These are phyloP conservation scores for Julus scandinavius DNA, from an alignment of 2,888 invertebrate species.

Conservation along the genomic window DNA sequence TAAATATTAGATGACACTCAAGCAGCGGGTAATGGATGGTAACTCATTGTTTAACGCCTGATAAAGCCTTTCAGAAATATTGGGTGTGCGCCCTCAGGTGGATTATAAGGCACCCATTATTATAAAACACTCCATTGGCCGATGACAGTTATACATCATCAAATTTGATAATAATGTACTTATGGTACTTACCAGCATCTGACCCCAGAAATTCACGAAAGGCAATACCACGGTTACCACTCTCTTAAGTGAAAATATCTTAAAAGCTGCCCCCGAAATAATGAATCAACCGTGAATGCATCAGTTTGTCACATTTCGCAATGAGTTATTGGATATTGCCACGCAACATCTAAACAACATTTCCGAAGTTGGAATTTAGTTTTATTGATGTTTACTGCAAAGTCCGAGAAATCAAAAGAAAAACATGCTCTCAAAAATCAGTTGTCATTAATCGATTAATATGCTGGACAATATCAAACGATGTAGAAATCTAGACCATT, in stretches of 20 bases:
- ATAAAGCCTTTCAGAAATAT: conserved; percentile 33
- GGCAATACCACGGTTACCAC: conserved; percentile 14
- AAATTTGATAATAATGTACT: neutral
- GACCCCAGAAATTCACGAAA: neutral
- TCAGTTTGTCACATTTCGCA: neutral
- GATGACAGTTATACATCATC: neutral
- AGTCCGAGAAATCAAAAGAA: too few species aligned
- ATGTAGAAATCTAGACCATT: too few species aligned
- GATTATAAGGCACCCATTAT: conserved; percentile 9
- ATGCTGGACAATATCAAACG: too few species aligned
- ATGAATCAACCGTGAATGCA: neutral
- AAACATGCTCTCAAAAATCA: too few species aligned
- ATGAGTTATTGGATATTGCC: neutral
- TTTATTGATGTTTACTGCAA: too few species aligned
- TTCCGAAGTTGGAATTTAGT: too few species aligned
- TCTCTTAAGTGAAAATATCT: neutral
- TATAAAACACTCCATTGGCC: neutral
- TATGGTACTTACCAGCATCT: neutral
- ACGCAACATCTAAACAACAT: too few species aligned
- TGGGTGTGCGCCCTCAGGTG: conserved; percentile 19
- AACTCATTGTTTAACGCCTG: conserved; percentile 33
- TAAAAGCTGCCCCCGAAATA: neutral
- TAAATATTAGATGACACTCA: conserved; percentile 33
- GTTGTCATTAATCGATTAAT: too few species aligned
- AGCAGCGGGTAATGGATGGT: conserved; percentile 26